Evolutionary conservation across 2,113 vertebrate genomes (phyloP).

Genomic region (Mohoua ochrocephala): DNA sequence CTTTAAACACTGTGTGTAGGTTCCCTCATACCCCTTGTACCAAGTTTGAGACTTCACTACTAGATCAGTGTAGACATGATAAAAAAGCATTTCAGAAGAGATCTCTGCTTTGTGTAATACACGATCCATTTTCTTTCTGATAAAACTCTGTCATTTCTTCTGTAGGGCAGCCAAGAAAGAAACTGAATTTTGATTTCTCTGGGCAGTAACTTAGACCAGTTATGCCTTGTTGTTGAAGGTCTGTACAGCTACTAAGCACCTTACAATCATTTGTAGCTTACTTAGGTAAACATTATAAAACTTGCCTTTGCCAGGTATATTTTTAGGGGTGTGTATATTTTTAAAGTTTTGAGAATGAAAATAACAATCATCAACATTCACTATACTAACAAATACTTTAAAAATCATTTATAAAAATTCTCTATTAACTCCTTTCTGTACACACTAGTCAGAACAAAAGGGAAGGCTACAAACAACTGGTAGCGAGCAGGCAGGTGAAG

Average conservation of each 20-base stretch:
- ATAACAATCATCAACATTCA: neutral
- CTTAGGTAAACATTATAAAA: neutral
- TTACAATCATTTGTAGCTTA: neutral
- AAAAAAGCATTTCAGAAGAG: neutral
- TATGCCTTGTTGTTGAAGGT: neutral
- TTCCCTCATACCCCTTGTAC: neutral
- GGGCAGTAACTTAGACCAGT: neutral
- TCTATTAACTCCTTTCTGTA: neutral
- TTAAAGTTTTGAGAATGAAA: neutral
- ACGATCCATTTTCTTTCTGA: neutral
- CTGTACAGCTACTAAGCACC: neutral
- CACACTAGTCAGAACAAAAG: neutral
- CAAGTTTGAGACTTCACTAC: neutral
- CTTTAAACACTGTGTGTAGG: neutral
- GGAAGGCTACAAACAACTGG: neutral
- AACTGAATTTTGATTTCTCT: neutral
- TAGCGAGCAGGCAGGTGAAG: neutral
- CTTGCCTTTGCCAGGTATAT: neutral
- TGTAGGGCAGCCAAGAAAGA: neutral
- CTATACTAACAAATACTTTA: neutral
- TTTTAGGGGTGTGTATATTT: neutral
- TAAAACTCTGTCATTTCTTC: neutral
- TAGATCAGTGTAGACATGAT: neutral
- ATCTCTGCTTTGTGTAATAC: neutral
- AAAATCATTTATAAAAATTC: neutral